phyloP scores from a whole-genome alignment of 2,797 vertebrate genomes.

The Leucoraja ocellata region DNA sequence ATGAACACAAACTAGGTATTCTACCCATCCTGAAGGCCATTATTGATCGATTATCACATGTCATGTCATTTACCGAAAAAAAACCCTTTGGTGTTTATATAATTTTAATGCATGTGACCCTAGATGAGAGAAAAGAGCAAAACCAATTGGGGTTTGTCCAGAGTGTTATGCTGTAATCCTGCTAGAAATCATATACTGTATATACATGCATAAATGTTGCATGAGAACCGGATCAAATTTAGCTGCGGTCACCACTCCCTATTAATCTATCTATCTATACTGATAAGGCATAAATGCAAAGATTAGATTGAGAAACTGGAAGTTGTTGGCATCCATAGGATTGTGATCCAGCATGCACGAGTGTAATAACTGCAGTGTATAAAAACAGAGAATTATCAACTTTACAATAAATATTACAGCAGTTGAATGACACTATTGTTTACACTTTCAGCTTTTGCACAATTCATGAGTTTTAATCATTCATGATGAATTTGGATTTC shows the following conservation, averaged over 20 bases:
- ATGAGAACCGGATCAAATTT: background rate
- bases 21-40: background rate
- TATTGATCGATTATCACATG: background rate
- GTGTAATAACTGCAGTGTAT: background rate
- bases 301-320: background rate
- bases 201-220: background rate
- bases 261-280: background rate
- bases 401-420: background rate
- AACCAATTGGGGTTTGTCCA: no score
- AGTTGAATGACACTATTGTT: background rate
- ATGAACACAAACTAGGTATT: background rate
- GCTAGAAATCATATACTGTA: background rate
- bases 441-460: background rate
- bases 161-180: background rate
- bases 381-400: background rate
- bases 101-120: no score
- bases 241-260: background rate
- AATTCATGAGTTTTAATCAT: conserved; percentile 7
- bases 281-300: background rate
- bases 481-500: conserved; percentile 37
- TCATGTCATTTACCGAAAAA: background rate
- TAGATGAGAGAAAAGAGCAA: no score
- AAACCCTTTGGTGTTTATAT: background rate
- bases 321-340: background rate
- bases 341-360: background rate